These are phyloP conservation scores for Gambusia affinis DNA, from an alignment of 2,113 vertebrate species.

Conservation along the genomic window DNA sequence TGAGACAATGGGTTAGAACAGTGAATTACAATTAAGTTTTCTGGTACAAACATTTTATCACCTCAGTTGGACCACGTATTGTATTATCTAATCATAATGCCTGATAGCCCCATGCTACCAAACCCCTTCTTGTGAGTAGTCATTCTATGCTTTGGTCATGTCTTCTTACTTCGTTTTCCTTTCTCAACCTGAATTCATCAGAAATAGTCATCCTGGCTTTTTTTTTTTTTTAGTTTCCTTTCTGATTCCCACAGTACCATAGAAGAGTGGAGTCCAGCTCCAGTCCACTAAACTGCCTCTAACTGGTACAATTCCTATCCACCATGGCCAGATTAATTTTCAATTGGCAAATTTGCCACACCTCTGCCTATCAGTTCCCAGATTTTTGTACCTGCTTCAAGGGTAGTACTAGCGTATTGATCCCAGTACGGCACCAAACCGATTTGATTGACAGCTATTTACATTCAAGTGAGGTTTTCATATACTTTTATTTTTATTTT, in stretches of 20 bases:
- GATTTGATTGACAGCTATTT: no score
- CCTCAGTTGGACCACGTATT: slow-evolving; percentile 35
- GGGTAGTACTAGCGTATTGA: no score
- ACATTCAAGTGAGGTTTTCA: no score
- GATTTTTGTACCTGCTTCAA: no score
- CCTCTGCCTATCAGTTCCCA: no score
- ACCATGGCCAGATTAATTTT: no score
- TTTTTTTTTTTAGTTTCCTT: slow-evolving; percentile 1
- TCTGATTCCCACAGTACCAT: slow-evolving; percentile 33
- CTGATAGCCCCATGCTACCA: slow-evolving; percentile 57
- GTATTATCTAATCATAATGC: slow-evolving; percentile 39
- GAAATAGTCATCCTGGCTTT: slow-evolving; percentile 32
- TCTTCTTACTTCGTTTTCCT: slow-evolving; percentile 6
- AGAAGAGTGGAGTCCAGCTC: not conserved
- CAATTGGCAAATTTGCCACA: no score
- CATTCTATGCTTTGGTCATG: slow-evolving; percentile 9
- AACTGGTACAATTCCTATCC: no score
- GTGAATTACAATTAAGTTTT: slow-evolving; percentile 36
- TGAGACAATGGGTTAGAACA: slow-evolving; percentile 42
- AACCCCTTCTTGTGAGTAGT: not conserved
- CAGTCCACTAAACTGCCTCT: no score
- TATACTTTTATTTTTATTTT: no score
- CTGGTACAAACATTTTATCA: slow-evolving; percentile 41
- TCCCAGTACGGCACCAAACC: no score
- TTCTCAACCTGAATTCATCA: slow-evolving; percentile 24